Evolutionary conservation across 2,113 vertebrate genomes (phyloP), one percentile per base, ranked within the genome.

Genomic region (Pseudolaguvia tuberculata): DNA sequence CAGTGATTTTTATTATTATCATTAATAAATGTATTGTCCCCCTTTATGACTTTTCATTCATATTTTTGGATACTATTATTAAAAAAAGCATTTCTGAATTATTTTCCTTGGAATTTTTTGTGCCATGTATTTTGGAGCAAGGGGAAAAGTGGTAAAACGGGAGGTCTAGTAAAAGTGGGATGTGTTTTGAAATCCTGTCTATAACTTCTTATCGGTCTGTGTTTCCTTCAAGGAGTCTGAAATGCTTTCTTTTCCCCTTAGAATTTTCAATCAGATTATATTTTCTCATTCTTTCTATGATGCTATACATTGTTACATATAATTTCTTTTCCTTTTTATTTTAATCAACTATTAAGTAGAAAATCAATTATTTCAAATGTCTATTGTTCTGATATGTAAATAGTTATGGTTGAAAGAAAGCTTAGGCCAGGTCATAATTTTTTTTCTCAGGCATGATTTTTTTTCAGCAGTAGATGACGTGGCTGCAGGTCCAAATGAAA

Each of bases 401-500:
- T 27, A 31, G 58, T 31, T 73, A 58, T 20, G 35, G 1, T 47
- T 73, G 55, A 65, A 53, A 25, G 9, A 29, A 55, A 66, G 51
- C n/a, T 27, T 25, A 31, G 27, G 31, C 9, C 57, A 53, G 21
- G 15, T 39, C 27, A 53, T 18, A 5, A 31, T 29, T 57, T 79
- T 31, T 39, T 23, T 79, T 61, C 76, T 72, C n/a, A n/a, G n/a
- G n/a, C n/a, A n/a, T n/a, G n/a, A n/a, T 63, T 69, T 50, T 17
- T 57, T 67, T 55, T 76, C 69, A 55, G 76, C 59, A 27, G 69
- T 1, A 70, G 87, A 81, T 89, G 88, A 91, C 86, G 90, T 90
- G 89, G 90, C 90, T 85, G 67, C 25, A 56, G 75, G 23, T 42
- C 58, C 14, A 52, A 80, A 71, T 35, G 82, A 81, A 81, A 55